Percentiles rank a stretch among this genome's conserved stretches.
These are phyloP conservation scores for human (Homo sapiens) DNA, from an alignment of 2,113 vertebrate species.

Conservation along the genomic window DNA sequence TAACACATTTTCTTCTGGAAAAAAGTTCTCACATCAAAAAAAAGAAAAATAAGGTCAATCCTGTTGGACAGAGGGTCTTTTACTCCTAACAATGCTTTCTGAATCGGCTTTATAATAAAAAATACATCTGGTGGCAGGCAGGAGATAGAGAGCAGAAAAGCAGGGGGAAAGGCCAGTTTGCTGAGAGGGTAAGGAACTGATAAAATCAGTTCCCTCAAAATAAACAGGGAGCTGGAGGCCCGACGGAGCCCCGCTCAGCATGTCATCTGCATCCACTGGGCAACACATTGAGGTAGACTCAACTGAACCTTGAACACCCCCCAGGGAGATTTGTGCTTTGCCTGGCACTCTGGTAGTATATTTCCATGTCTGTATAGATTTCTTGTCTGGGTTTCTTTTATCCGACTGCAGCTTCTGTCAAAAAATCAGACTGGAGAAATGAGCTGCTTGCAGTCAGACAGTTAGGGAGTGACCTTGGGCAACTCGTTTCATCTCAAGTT, in stretches of 20 bases:
- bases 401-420: background rate
- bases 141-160: background rate
- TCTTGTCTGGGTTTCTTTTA: background rate
- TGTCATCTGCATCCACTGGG: no score
- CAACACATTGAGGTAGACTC: background rate
- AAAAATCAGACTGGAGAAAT: background rate
- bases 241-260: accelerated
- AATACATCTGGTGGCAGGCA: background rate
- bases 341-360: background rate
- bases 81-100: background rate
- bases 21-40: background rate
- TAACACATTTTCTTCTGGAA: background rate
- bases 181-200: background rate
- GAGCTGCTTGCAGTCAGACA: background rate
- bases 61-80: background rate
- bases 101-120: background rate
- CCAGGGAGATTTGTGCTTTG: background rate
- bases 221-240: background rate
- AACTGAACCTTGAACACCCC: background rate
- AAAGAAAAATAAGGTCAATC: background rate
- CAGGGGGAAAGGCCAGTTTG: background rate
- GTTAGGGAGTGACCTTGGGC: background rate
- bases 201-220: background rate
- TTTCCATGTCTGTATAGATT: background rate
- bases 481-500: background rate